Base-by-base conservation (phyloP, 2,888 invertebrate genomes). In the Argyra leucocephala region DNA sequence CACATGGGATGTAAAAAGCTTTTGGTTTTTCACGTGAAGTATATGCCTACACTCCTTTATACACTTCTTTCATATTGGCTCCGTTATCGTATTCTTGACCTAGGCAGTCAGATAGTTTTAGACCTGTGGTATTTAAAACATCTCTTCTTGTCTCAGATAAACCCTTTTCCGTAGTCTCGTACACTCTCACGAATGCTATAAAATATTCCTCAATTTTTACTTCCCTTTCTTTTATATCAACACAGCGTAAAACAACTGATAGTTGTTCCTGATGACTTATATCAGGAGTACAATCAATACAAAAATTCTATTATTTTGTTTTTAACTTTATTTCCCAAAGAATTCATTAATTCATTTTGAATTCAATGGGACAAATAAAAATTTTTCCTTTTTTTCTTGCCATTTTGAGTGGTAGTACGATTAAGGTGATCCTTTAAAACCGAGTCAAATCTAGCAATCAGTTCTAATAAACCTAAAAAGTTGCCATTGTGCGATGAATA, bases 371-470 rank as follows among this genome's bases (percentile, higher is more conserved):
- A 57, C 22, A 62, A 62, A 36, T 62, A 65, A 26, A 26, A 31
- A 18, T 24, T 23, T 22, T 31, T 31, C 15, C 15, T 65, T n/a
- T 23, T 62, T 31, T n/a, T 31, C 31, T 62, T 62, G 57, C 57
- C 57, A 58, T 57, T 58, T 21, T 23, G 23, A 31, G 62, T 57
- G 22, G 48, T 57, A 18, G 57, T 57, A 48, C 62, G 62, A 18
- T 36, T 48, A 22, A 63, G 24, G 22, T 63, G 65, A 24, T 65
- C 62, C 31, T 58, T 62, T 36, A 65, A 26, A 18, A 63, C 65
- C 0, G 62, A 31, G 59, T 65, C 65, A 63, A 62, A 65, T 63
- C 61, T 63, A 58, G 58, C 59, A 23, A 65, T 22, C 6, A 65
- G 62, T 60, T 65, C 23, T 2, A 65, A 62, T 22, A 59, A 63